phyloP scores from a whole-genome alignment of 1,140 invertebrate species.

The Papilio aristodemus region DNA sequence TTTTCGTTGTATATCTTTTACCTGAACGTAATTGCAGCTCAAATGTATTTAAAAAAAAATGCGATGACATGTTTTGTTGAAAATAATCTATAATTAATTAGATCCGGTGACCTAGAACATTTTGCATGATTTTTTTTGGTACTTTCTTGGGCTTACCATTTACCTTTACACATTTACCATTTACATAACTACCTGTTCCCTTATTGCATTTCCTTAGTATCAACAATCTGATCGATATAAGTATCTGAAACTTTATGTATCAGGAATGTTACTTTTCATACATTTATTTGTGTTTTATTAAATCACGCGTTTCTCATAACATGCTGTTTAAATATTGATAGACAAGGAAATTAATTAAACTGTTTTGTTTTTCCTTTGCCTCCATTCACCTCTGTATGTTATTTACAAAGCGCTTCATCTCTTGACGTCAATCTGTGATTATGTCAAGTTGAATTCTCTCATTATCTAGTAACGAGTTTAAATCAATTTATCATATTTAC shows the following conservation, averaged over 20 bases:
- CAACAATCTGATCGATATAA: too few relatives aligned
- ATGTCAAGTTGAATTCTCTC: constrained; percentile 41
- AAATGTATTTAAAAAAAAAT: neutral
- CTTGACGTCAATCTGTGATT: constrained; percentile 32
- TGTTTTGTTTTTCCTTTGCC: constrained; percentile 1
- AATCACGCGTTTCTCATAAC: neutral
- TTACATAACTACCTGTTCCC: too few relatives aligned
- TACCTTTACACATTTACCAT: too few relatives aligned
- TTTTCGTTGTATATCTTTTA: neutral
- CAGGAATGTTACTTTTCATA: neutral
- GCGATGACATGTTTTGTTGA: neutral
- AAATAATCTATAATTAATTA: too few relatives aligned
- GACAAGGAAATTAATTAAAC: constrained; percentile 5
- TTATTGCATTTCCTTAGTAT: too few relatives aligned
- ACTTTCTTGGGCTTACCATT: too few relatives aligned
- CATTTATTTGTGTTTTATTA: neutral
- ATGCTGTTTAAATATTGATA: neutral
- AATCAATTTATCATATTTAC: constrained; percentile 13
- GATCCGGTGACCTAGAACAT: too few relatives aligned
- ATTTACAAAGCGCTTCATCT: constrained; percentile 7
- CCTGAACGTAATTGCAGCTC: neutral
- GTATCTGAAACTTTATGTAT: neutral
- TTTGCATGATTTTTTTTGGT: too few relatives aligned
- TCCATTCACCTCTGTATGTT: constrained; percentile 8
- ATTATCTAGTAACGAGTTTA: neutral